A percentile compares a stretch with the other conserved stretches of the same genome.
Conservation (phyloP, 2,888 invertebrate species). For the Parnassius orleans region DNA sequence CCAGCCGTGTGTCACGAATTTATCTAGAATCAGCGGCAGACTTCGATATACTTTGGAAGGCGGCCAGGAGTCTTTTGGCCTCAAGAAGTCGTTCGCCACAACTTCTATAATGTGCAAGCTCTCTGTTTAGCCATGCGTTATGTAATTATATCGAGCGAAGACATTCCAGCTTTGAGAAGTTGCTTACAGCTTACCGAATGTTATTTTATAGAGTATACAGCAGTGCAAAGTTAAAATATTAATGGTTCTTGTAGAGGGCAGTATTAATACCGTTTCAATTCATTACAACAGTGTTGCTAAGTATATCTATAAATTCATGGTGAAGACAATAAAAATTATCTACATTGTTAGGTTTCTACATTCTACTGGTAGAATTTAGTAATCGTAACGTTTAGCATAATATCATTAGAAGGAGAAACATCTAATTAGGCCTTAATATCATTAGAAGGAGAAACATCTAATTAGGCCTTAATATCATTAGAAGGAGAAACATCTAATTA, state of each 20-base stretch:
- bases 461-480: too few relatives aligned
- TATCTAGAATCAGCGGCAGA: conserved; percentile 49
- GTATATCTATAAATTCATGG: too few relatives aligned
- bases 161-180: neutral
- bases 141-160: conserved; percentile 38
- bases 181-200: neutral
- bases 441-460: too few relatives aligned
- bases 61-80: conserved; percentile 77
- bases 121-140: conserved; percentile 52
- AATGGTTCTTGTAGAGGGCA: neutral
- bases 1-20: conserved; percentile 43
- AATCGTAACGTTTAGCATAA: too few relatives aligned
- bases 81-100: conserved; percentile 71
- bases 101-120: conserved; percentile 59
- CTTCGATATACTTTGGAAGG: conserved; percentile 66
- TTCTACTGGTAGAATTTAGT: too few relatives aligned
- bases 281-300: too few relatives aligned
- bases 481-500: too few relatives aligned
- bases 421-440: too few relatives aligned
- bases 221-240: neutral
- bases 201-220: neutral
- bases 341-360: too few relatives aligned
- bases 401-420: too few relatives aligned
- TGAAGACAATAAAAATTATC: too few relatives aligned
- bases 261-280: too few relatives aligned